Evolutionary conservation across 2,113 vertebrate species (phyloP).

Genomic region (Barbus barbus): DNA sequence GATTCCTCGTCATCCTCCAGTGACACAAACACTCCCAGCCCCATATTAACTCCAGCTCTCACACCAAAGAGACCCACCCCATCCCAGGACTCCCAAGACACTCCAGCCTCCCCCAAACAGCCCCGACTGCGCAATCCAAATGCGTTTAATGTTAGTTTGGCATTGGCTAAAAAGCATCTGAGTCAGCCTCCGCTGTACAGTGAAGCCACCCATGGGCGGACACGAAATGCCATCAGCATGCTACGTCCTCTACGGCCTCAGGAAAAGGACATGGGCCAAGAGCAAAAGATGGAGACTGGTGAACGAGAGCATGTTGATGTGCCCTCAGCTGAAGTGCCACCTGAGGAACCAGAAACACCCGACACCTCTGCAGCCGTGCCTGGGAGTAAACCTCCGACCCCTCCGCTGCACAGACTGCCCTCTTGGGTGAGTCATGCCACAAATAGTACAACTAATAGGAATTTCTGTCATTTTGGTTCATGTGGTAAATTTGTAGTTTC

Average conservation of each 20-base stretch:
- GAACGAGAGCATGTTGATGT: conserved; percentile 71
- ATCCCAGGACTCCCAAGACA: conserved; percentile 66
- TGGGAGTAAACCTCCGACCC: conserved; percentile 87
- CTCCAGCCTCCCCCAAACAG: conserved; percentile 74
- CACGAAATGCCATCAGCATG: conserved; percentile 95
- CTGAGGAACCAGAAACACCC: conserved; percentile 55
- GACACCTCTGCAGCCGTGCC: conserved; percentile 66
- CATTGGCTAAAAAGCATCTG: conserved; percentile 85
- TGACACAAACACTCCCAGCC: conserved; percentile 69
- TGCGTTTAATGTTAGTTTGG: conserved; percentile 73
- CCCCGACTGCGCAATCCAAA: conserved; percentile 81
- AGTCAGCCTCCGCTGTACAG: conserved; percentile 89
- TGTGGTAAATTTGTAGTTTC: not conserved
- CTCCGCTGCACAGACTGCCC: conserved; percentile 93
- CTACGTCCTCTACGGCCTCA: conserved; percentile 84
- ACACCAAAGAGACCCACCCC: conserved; percentile 73
- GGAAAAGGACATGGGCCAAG: conserved; percentile 85
- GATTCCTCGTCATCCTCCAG: conserved; percentile 89
- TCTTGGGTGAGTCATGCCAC: conserved; percentile 86
- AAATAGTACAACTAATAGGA: not conserved
- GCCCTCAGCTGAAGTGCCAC: conserved; percentile 37
- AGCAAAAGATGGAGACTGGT: conserved; percentile 70
- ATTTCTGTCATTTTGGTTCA: not conserved
- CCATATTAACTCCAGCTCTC: conserved; percentile 63
- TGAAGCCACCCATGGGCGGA: conserved; percentile 80